Conservation (phyloP, 2,797 vertebrate genomes). For the Mormyrus proboscirostris region DNA sequence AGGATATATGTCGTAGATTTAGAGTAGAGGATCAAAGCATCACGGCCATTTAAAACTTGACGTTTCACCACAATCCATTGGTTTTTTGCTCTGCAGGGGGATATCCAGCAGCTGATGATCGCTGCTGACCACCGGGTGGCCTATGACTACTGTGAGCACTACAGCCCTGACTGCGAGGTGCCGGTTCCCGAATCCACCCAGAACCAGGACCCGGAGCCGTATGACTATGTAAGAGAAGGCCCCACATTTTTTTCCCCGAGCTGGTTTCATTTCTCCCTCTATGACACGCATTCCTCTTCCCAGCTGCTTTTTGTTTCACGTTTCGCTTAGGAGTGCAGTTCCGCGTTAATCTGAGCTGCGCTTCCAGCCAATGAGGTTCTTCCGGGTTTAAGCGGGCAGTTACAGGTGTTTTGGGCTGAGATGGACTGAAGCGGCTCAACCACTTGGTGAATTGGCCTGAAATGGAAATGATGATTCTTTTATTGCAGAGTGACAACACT, state of each 20-base stretch:
- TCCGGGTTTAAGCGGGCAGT: not conserved
- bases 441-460: not conserved
- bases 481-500: not conserved
- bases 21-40: not conserved
- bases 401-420: not conserved
- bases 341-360: not conserved
- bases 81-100: constrained; percentile 50
- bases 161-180: constrained; percentile 69
- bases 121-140: constrained; percentile 64
- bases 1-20: not conserved
- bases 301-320: not conserved
- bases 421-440: not conserved
- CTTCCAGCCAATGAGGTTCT: not conserved
- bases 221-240: constrained; percentile 62
- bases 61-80: not conserved
- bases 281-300: not conserved
- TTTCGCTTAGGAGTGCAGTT: not conserved
- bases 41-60: not conserved
- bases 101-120: constrained; percentile 70
- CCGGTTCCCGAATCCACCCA: constrained; percentile 61
- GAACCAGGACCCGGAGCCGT: constrained; percentile 69
- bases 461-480: not conserved
- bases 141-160: constrained; percentile 68
- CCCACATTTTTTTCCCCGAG: not conserved
- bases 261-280: not conserved